Conservation (phyloP, 1,140 invertebrate species). For the honey bee (Apis mellifera) region DNA sequence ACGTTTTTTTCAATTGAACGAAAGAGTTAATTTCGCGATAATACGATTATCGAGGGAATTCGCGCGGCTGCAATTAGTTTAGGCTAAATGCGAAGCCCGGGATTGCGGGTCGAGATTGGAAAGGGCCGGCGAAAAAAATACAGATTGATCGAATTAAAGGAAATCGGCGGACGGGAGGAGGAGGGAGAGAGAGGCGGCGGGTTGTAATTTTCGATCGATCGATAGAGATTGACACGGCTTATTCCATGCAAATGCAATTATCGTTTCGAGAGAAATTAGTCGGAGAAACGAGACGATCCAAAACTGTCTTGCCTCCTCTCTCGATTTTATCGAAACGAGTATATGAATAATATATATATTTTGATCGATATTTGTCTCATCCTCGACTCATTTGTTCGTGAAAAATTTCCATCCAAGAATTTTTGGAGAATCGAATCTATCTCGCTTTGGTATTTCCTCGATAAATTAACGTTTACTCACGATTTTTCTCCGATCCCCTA, state of each 20-base stretch:
- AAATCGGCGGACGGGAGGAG: background rate
- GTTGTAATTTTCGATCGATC: constrained; percentile 29
- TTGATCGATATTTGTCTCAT: too few relatives aligned
- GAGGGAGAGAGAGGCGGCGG: background rate
- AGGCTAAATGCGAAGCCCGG: constrained; percentile 40
- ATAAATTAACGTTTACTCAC: too few relatives aligned
- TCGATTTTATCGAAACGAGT: background rate
- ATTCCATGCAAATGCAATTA: constrained; percentile 17
- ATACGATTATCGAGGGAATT: constrained; percentile 47
- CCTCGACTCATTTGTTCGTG: too few relatives aligned
- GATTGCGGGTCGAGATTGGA: background rate
- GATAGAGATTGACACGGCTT: constrained; percentile 27
- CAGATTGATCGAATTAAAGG: constrained; percentile 28
- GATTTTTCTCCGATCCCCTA: too few relatives aligned
- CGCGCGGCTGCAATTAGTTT: constrained; percentile 40
- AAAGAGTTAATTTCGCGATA: constrained; percentile 49
- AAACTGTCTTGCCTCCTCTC: background rate
- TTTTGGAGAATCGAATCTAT: too few relatives aligned
- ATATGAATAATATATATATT: background rate
- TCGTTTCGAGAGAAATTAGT: background rate
- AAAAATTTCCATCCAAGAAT: too few relatives aligned
- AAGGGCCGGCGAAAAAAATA: constrained; percentile 2
- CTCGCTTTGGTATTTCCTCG: too few relatives aligned
- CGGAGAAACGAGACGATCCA: background rate
- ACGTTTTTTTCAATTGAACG: constrained; percentile 33